These are phyloP conservation scores for Heterocephalus glaber DNA, from an alignment of 2,113 vertebrate species.

Conservation along the genomic window DNA sequence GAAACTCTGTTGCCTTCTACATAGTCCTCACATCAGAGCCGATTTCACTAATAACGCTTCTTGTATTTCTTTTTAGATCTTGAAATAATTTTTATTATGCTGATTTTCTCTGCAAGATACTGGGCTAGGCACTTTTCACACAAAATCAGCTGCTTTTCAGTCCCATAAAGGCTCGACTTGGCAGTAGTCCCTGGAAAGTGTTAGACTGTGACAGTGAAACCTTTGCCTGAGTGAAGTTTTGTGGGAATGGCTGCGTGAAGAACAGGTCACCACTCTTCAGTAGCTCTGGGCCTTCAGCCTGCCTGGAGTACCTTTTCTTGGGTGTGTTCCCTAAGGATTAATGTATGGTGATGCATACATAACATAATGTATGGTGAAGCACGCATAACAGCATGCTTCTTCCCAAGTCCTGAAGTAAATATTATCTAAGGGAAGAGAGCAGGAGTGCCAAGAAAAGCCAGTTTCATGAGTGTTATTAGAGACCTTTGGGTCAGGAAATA, in stretches of 20 bases:
- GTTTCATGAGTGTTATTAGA: conserved; percentile 56
- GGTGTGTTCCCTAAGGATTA: conserved; percentile 10
- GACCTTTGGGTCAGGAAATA: conserved; percentile 11
- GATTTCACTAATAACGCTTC: background rate
- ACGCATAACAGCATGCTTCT: background rate
- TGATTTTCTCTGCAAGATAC: background rate
- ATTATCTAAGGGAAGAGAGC: background rate
- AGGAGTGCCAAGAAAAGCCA: conserved; percentile 38
- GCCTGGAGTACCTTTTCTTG: background rate
- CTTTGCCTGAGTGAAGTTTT: background rate
- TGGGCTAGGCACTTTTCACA: background rate
- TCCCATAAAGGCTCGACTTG: background rate
- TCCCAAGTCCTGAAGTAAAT: background rate
- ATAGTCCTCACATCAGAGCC: background rate
- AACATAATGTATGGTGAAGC: background rate
- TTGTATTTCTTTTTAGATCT: conserved; percentile 27
- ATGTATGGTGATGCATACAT: background rate
- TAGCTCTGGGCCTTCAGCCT: background rate
- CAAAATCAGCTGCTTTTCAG: background rate
- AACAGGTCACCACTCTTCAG: background rate
- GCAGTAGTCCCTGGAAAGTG: background rate
- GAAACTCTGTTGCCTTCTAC: background rate
- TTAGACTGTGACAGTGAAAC: background rate
- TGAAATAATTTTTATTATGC: background rate
- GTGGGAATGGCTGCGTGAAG: background rate